These are phyloP conservation scores for Anolis apletophallus DNA, from an alignment of 2,797 vertebrate species.

Conservation along the genomic window DNA sequence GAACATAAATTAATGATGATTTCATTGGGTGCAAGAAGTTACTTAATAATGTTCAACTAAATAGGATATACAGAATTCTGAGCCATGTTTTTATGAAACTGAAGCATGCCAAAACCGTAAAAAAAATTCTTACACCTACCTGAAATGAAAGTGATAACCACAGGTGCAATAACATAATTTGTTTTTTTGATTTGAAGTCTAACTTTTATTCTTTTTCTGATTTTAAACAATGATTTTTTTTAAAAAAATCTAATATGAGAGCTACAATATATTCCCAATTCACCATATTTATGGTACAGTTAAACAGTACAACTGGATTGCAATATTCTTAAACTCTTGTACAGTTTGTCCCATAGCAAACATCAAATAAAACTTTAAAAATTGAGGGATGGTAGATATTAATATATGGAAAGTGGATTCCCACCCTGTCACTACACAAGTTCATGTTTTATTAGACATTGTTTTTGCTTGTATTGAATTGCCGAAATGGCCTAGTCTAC, in stretches of 20 bases:
- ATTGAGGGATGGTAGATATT: conserved; percentile 13
- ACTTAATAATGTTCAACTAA: no score
- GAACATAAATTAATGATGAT: background rate
- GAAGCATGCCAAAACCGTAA: background rate
- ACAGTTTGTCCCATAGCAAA: background rate
- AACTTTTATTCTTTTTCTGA: conserved; percentile 1
- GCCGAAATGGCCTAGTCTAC: background rate
- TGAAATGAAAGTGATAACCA: background rate
- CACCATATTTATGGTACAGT: background rate
- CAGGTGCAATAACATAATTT: conserved; percentile 12
- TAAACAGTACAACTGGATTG: conserved; percentile 1
- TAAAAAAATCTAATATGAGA: background rate
- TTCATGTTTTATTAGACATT: conserved; percentile 10
- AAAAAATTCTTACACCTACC: background rate
- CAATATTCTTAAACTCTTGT: conserved; percentile 3
- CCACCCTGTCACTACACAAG: background rate
- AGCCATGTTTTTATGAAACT: background rate
- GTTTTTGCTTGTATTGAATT: conserved; percentile 2
- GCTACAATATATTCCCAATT: background rate
- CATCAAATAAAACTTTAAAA: background rate
- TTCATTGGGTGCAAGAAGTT: background rate
- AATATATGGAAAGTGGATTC: conserved; percentile 13
- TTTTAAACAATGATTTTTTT: background rate
- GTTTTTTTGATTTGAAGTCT: background rate
- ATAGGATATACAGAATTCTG: no score